Percentiles rank a stretch among this genome's conserved stretches.
These are phyloP conservation scores for Aphaenogaster rudis DNA, from an alignment of 1,140 invertebrate species.

Conservation along the genomic window DNA sequence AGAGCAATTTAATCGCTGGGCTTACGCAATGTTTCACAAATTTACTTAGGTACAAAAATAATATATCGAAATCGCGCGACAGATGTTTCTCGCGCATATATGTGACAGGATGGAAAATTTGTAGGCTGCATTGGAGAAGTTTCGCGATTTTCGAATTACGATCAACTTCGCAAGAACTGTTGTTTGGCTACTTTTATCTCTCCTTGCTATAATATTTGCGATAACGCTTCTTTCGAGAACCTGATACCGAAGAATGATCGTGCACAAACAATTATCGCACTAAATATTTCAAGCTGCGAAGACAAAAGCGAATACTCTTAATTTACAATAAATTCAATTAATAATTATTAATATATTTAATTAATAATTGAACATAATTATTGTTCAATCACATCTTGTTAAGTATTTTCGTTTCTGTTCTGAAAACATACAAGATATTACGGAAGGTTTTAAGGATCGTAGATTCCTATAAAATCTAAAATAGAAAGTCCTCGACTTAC, in stretches of 20 bases:
- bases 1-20: constrained; percentile 55
- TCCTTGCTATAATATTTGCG: background rate
- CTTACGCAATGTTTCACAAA: constrained; percentile 48
- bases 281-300: background rate
- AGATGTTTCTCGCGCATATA: constrained; percentile 15
- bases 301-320: background rate
- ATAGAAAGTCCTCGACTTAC: background rate
- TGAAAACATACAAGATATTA: background rate
- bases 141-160: constrained; percentile 1
- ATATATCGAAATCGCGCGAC: constrained; percentile 65
- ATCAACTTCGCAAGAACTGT: background rate
- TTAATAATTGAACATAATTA: constrained; percentile 2
- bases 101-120: background rate
- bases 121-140: constrained; percentile 31
- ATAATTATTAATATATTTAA: constrained; percentile 1
- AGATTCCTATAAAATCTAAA: constrained; percentile 1
- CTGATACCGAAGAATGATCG: background rate
- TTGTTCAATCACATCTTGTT: background rate
- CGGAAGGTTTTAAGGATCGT: background rate
- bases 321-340: background rate
- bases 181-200: background rate
- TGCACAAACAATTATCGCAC: background rate
- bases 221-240: background rate
- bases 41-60: constrained; percentile 76
- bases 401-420: background rate